Percentiles rank a stretch among this genome's conserved stretches.
Evolutionary conservation across 37 sponge, comb jelly and placozoan genomes (phyloP).

Genomic region (Diacarnus erythraeanus): DNA sequence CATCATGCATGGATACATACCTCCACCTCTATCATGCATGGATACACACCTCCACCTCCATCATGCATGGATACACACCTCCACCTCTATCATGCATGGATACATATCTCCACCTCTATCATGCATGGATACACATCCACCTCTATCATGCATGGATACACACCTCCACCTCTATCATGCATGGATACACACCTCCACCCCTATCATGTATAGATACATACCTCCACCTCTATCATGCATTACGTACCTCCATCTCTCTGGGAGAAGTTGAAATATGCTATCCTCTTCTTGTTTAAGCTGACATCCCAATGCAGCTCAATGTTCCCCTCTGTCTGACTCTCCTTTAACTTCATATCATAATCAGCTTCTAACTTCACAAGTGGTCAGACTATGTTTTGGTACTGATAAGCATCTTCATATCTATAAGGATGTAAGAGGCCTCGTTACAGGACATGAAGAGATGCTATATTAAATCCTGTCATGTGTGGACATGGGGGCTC

Average conservation of each 20-base stretch:
- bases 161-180: too few species aligned
- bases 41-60: too few species aligned
- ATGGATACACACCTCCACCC: background rate
- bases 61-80: too few species aligned
- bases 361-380: slow-evolving; percentile 98
- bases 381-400: slow-evolving; percentile 96
- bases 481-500: too few species aligned
- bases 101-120: too few species aligned
- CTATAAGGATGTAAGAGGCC: slow-evolving; percentile 37
- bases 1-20: too few species aligned
- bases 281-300: slow-evolving; percentile 92
- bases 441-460: too few species aligned
- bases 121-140: too few species aligned
- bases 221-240: background rate
- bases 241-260: slow-evolving; percentile 69
- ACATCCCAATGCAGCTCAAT: slow-evolving; percentile 93
- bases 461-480: too few species aligned
- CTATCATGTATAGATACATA: background rate
- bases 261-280: slow-evolving; percentile 95
- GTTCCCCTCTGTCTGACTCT: slow-evolving; percentile 93
- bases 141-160: too few species aligned
- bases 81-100: too few species aligned
- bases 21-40: too few species aligned
- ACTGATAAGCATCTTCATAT: slow-evolving; percentile 97
- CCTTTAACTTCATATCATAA: slow-evolving; percentile 94